phyloP scores from a whole-genome alignment of 2,797 vertebrate species.

The Lithobates pipiens region DNA sequence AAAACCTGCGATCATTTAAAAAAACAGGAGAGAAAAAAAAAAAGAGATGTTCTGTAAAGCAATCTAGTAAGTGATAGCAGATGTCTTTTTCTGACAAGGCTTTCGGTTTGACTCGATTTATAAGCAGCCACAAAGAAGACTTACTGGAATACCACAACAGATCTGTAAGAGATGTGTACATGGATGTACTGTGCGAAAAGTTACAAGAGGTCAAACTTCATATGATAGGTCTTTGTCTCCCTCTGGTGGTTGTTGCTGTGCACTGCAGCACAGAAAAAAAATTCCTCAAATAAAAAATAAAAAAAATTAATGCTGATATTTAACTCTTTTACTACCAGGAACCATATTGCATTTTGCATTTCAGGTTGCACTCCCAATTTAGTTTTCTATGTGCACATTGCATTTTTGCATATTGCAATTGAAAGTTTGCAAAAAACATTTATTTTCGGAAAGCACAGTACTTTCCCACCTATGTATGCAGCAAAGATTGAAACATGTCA shows the following conservation, averaged over 20 bases:
- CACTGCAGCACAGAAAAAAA: neutral
- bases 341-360: no score
- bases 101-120: conserved; percentile 50
- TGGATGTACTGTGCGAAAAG: conserved; percentile 13
- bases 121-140: conserved; percentile 52
- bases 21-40: neutral
- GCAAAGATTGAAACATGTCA: no score
- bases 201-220: conserved; percentile 26
- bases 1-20: conserved; percentile 18
- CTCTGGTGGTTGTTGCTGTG: conserved; percentile 7
- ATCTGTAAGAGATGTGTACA: conserved; percentile 29
- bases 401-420: no score
- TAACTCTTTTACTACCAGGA: no score
- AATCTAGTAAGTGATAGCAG: conserved; percentile 59
- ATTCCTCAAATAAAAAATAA: neutral
- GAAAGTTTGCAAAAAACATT: no score
- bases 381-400: no score
- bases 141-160: conserved; percentile 51
- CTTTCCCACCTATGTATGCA: no score
- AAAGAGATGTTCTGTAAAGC: conserved; percentile 18
- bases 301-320: neutral
- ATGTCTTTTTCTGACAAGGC: conserved; percentile 38
- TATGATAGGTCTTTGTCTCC: neutral
- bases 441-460: no score
- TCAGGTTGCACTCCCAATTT: no score